These are phyloP conservation scores for Tachina lurida DNA, from an alignment of 2,888 invertebrate species.

Conservation along the genomic window DNA sequence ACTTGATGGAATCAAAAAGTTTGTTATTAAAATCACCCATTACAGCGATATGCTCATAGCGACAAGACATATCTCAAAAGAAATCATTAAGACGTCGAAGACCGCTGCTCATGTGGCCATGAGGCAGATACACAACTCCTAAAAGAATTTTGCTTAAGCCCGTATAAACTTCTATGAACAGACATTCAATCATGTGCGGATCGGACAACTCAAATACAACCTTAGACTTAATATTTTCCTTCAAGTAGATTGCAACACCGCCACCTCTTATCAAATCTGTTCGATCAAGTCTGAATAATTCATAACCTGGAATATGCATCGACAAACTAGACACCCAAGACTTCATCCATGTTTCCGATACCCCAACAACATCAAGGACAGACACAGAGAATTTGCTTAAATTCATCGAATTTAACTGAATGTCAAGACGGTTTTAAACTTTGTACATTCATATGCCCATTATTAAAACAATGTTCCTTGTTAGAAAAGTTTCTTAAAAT, in stretches of 20 bases:
- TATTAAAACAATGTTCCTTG: conserved; percentile 21
- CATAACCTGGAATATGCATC: background rate
- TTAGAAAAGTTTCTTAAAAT: conserved; percentile 17
- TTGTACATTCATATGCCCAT: conserved; percentile 12
- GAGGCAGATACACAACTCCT: background rate
- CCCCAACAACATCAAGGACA: background rate
- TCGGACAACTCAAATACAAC: background rate
- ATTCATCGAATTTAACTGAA: conserved; percentile 16
- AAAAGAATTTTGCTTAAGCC: background rate
- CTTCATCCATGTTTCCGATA: conserved; percentile 9
- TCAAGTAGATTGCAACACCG: no score
- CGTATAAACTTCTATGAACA: background rate
- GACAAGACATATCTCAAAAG: no score
- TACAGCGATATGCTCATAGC: no score
- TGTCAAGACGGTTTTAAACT: background rate
- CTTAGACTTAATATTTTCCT: background rate
- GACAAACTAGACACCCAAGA: conserved; percentile 3
- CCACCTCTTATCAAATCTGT: no score
- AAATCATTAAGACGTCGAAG: no score
- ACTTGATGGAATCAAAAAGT: no score
- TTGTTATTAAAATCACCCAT: no score
- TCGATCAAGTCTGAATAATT: no score
- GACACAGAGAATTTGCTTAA: background rate
- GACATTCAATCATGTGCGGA: background rate
- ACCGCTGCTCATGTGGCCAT: no score